Conservation (phyloP, 2,888 invertebrate species). For the Creontiades dilutus region DNA sequence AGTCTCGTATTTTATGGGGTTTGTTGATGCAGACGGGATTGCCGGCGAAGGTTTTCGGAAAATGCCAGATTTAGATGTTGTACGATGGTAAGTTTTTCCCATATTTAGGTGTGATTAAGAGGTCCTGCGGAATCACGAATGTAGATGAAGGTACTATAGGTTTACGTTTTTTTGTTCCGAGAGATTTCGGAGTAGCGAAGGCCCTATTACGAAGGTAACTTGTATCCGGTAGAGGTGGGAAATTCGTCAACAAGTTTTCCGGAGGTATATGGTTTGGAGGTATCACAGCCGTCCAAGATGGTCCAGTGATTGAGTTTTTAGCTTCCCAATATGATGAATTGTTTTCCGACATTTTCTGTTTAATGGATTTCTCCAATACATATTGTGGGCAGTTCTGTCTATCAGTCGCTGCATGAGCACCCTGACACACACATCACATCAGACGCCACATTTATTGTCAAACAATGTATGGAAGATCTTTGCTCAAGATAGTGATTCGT, state of each 20-base stretch:
- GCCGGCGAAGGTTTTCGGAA: not conserved
- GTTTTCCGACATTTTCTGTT: not conserved
- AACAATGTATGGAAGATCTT: too few relatives aligned
- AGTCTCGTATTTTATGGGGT: too few relatives aligned
- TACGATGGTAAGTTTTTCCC: not conserved
- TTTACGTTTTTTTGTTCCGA: not conserved
- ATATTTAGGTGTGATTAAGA: not conserved
- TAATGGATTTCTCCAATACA: not conserved
- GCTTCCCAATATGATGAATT: not conserved
- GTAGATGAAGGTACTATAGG: not conserved
- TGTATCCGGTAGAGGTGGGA: not conserved
- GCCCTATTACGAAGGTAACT: not conserved
- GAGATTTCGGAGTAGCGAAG: not conserved
- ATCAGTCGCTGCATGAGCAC: not conserved
- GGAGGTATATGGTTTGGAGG: not conserved
- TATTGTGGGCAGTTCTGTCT: not conserved
- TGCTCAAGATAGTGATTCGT: too few relatives aligned
- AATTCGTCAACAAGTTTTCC: not conserved
- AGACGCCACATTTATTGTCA: too few relatives aligned
- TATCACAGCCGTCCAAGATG: not conserved
- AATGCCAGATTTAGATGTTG: conserved; percentile 3
- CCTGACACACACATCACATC: too few relatives aligned
- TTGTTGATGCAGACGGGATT: too few relatives aligned
- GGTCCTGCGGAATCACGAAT: not conserved
- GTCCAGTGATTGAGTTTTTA: not conserved